These are phyloP conservation scores for Protula sp. DNA, from an alignment of 2,888 invertebrate species.

Conservation along the genomic window DNA sequence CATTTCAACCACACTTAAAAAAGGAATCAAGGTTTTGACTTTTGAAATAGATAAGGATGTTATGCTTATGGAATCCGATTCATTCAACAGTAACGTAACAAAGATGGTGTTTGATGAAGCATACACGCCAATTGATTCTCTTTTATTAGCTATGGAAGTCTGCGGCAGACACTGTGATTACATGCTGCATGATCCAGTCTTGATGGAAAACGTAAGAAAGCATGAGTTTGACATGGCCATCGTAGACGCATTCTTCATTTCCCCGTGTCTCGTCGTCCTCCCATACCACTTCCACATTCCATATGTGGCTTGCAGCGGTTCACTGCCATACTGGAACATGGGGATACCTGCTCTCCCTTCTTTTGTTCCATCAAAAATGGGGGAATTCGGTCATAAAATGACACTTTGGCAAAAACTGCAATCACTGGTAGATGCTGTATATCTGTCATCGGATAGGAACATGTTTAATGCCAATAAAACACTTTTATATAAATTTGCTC, in stretches of 20 bases:
- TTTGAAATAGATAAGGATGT: too few relatives aligned
- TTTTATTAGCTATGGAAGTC: too few relatives aligned
- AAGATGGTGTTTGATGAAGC: too few relatives aligned
- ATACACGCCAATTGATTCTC: too few relatives aligned
- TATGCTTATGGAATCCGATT: too few relatives aligned
- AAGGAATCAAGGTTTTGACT: too few relatives aligned
- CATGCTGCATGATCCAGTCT: neutral
- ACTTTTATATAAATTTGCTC: conserved; percentile 2
- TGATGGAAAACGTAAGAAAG: neutral
- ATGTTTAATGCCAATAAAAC: too few relatives aligned
- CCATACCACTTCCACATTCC: conserved; percentile 3
- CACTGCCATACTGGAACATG: neutral
- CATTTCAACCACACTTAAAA: too few relatives aligned
- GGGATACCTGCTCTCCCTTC: conserved; percentile 2
- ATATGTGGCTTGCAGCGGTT: neutral
- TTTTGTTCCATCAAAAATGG: neutral
- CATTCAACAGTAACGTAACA: too few relatives aligned
- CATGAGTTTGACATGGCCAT: conserved; percentile 5
- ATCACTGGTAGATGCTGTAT: neutral
- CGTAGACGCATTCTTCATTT: neutral
- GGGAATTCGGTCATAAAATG: conserved; percentile 1
- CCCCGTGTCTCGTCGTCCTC: conserved; percentile 1
- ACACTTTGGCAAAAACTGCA: neutral
- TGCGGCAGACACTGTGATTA: too few relatives aligned
- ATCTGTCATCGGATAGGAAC: neutral